Evolutionary conservation across 2,797 vertebrate species (phyloP).

Genomic region (Chromobotia macracanthus): DNA sequence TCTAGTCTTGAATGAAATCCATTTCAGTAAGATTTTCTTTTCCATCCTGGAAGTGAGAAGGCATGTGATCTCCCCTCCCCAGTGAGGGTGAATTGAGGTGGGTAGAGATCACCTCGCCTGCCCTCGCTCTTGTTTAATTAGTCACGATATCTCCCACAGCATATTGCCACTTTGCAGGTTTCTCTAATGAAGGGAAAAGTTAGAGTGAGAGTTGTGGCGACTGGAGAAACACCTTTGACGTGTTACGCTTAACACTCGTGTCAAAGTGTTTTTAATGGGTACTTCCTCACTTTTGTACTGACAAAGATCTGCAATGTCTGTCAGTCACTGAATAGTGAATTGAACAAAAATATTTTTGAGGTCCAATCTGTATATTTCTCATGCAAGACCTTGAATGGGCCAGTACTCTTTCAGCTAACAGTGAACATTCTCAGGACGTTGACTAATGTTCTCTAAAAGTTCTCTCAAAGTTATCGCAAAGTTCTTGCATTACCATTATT

Average conservation of each 20-base stretch:
- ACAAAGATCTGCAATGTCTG: not conserved
- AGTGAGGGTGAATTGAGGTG: constrained; percentile 4
- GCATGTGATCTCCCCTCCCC: constrained; percentile 11
- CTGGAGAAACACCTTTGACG: constrained; percentile 30
- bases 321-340: not conserved
- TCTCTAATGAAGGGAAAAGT: constrained; percentile 36
- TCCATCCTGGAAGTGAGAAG: constrained; percentile 10
- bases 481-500: too few species aligned
- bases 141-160: constrained; percentile 33
- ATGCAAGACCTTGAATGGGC: not conserved
- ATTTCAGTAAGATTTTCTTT: constrained; percentile 11
- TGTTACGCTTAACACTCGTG: constrained; percentile 32
- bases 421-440: constrained; percentile 15
- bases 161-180: constrained; percentile 7
- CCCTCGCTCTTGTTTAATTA: constrained; percentile 35
- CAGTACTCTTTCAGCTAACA: constrained; percentile 67
- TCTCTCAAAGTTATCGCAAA: too few species aligned
- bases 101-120: constrained; percentile 18
- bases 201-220: constrained; percentile 16
- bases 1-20: constrained; percentile 14
- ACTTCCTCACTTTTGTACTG: constrained; percentile 2
- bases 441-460: too few species aligned
- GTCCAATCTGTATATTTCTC: not conserved
- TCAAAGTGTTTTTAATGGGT: constrained; percentile 1
- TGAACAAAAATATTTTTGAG: too few species aligned